Base-by-base conservation (phyloP, 2,797 vertebrate genomes). In the Scyliorhinus canicula region DNA sequence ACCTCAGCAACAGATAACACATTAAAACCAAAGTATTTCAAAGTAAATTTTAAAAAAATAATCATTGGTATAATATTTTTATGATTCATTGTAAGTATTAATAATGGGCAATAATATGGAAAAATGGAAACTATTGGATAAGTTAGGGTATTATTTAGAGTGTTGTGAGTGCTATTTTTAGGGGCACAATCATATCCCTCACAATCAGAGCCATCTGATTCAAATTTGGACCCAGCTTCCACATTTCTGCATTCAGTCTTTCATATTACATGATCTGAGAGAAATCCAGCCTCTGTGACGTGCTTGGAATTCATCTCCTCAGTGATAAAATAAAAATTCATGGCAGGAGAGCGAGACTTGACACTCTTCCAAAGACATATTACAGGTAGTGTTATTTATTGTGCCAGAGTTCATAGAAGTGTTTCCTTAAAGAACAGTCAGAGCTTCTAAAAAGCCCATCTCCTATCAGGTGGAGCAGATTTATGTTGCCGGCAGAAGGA, bases 391-490 rank as follows among this genome's bases (percentile, higher is more conserved):
- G 86, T 97, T 98, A 98, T 98, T 98, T 97, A 98, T 97, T 96
- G 97, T 97, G 97, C 97, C 97, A 97, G 97, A 97, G 97, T 98
- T 98, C 97, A 97, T 97, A 96, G 96, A 97, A 97, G 97, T 97
- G 97, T 97, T 97, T 96, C 97, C 97, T 98, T 97, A 96, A 96
- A 97, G 97, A 97, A 97, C 97, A 97, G 97, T 95, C 96, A 97
- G 97, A 98, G 97, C 97, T 98, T 97, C 98, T 98, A 97, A 98
- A 98, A 98, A 98, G 97, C 98, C 97, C 97, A 97, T 98, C 97
- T 97, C 97, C 97, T 97, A 97, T 98, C 97, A 97, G 97, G 97
- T 97, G 96, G 96, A 95, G 97, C 97, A 97, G 97, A 98, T 98
- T 98, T 98, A 98, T 97, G 96, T 96, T 31, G 69, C 95, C 96